These are phyloP conservation scores for Ctenomys sociabilis DNA, from an alignment of 2,113 vertebrate genomes.

Conservation along the genomic window DNA sequence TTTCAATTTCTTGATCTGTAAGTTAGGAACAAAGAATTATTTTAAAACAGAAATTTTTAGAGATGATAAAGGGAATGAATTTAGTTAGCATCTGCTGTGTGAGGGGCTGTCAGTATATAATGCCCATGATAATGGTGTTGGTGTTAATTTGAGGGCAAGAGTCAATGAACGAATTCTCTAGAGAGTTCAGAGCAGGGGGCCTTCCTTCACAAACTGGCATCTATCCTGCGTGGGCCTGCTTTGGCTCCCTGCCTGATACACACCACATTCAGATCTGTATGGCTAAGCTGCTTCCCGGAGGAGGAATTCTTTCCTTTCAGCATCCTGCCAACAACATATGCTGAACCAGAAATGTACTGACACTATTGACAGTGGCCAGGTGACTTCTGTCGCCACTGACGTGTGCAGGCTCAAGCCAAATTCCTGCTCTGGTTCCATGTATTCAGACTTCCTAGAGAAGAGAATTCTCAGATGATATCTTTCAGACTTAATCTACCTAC, in stretches of 20 bases:
- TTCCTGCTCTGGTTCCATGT: no score
- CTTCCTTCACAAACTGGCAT: background rate
- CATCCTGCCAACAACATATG: background rate
- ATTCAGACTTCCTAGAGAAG: background rate
- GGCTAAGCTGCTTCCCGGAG: background rate
- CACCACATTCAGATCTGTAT: background rate
- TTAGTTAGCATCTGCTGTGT: background rate
- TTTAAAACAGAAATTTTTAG: background rate
- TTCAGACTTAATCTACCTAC: background rate
- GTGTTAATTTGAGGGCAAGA: background rate
- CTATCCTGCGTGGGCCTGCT: background rate
- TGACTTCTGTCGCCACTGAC: background rate
- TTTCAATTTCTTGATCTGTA: background rate
- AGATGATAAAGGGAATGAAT: background rate
- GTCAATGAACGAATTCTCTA: background rate
- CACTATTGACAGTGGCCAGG: background rate
- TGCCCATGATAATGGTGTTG: background rate
- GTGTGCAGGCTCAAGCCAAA: background rate
- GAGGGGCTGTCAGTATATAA: background rate
- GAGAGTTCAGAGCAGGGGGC: background rate
- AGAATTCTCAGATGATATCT: background rate
- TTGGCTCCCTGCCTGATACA: accelerated
- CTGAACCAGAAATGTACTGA: background rate
- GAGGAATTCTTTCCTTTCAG: background rate
- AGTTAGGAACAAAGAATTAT: background rate